These are phyloP conservation scores for Caenorhabditis virilis DNA, from an alignment of 2,888 invertebrate species.

Conservation along the genomic window DNA sequence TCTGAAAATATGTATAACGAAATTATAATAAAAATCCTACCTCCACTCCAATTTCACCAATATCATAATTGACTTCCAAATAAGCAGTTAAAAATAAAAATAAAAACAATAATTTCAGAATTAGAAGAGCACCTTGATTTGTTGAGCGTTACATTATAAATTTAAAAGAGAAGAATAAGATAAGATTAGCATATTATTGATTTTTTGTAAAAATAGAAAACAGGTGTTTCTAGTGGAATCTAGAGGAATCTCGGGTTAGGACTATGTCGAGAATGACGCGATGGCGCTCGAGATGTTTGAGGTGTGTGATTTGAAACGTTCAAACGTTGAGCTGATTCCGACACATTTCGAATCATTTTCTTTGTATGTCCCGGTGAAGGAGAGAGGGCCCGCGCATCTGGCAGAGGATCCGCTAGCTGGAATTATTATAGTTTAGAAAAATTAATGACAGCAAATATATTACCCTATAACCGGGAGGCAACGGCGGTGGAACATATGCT, in stretches of 20 bases:
- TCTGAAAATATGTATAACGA: slow-evolving; percentile 8
- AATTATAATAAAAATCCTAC: background rate
- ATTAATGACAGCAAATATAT: slow-evolving; percentile 4
- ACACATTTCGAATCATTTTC: slow-evolving; percentile 53
- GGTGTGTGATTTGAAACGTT: slow-evolving; percentile 11
- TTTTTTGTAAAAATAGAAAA: too few relatives aligned
- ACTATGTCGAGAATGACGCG: slow-evolving; percentile 39
- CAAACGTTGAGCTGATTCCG: slow-evolving; percentile 39
- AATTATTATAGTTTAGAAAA: slow-evolving; percentile 5
- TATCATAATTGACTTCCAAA: too few relatives aligned
- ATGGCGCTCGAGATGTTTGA: slow-evolving; percentile 38
- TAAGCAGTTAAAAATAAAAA: too few relatives aligned
- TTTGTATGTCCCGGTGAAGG: slow-evolving; percentile 58
- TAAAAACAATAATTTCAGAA: too few relatives aligned
- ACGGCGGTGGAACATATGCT: slow-evolving; percentile 62
- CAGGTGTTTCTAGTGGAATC: background rate
- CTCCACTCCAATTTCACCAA: too few relatives aligned
- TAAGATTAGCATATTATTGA: too few relatives aligned
- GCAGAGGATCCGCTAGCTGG: slow-evolving; percentile 44
- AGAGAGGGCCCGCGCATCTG: slow-evolving; percentile 48
- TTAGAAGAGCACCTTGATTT: too few relatives aligned
- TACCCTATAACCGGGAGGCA: slow-evolving; percentile 65
- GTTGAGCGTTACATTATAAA: too few relatives aligned
- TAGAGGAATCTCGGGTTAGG: slow-evolving; percentile 44
- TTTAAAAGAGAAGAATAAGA: too few relatives aligned